These are phyloP conservation scores for Gallinago media DNA, from an alignment of 2,113 vertebrate genomes.

Conservation along the genomic window DNA sequence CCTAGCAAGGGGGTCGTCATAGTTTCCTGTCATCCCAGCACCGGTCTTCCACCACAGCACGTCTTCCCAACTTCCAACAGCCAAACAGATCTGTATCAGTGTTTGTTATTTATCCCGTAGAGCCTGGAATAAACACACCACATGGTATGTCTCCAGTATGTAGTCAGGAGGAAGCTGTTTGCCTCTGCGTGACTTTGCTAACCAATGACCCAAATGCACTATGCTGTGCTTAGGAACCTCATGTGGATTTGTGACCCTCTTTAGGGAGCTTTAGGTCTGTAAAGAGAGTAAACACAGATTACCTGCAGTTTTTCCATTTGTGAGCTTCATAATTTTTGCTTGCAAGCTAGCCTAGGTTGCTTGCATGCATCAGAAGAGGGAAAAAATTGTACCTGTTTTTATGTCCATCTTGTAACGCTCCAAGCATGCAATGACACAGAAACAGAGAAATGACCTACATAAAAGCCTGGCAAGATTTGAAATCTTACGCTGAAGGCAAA, in stretches of 20 bases:
- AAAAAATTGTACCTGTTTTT: background rate
- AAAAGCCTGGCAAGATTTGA: background rate
- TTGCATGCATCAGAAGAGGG: background rate
- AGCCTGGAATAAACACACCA: background rate
- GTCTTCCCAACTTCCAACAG: background rate
- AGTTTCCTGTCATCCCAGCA: background rate
- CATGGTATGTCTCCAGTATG: background rate
- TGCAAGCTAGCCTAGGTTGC: background rate
- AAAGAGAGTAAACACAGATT: background rate
- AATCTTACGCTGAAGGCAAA: background rate
- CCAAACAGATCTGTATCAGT: background rate
- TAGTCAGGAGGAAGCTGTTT: background rate
- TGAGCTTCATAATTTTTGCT: background rate
- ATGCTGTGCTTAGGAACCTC: background rate
- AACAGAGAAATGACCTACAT: background rate
- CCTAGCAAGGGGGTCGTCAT: background rate
- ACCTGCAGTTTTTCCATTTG: constrained; percentile 7
- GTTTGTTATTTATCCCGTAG: background rate
- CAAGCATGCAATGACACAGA: background rate
- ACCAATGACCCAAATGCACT: constrained; percentile 24
- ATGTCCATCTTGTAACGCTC: background rate
- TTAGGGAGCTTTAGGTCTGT: background rate
- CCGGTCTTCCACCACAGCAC: background rate
- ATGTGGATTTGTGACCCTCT: constrained; percentile 38
- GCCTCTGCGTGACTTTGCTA: background rate